A percentile compares a stretch with the other conserved stretches of the same genome.
Evolutionary conservation across 2,888 invertebrate species (phyloP).

Genomic region (Netelia virgata): DNA sequence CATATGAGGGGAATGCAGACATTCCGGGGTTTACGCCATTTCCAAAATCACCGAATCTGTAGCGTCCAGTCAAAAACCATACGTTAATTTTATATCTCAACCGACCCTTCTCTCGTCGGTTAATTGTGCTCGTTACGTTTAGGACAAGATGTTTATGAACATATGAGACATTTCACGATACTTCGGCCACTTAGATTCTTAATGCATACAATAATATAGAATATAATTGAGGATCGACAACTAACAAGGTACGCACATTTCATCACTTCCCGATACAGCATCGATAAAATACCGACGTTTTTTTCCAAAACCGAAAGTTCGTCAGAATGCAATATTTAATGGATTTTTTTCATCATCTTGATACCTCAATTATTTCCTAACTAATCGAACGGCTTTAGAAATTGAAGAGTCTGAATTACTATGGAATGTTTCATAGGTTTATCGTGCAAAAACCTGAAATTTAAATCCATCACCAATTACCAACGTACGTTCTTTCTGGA

Average conservation of each 20-base stretch:
- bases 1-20: constrained; percentile 3
- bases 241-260: too few species aligned
- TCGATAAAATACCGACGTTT: too few species aligned
- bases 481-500: constrained; percentile 12
- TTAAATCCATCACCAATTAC: constrained; percentile 71
- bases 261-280: too few species aligned
- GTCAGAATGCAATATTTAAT: background rate
- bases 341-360: background rate
- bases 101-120: background rate
- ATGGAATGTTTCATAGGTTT: background rate
- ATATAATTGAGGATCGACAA: too few species aligned
- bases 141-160: too few species aligned
- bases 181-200: too few species aligned
- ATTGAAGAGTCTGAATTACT: background rate
- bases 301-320: too few species aligned
- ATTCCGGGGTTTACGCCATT: constrained; percentile 21
- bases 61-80: background rate
- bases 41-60: constrained; percentile 24
- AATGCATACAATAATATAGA: too few species aligned
- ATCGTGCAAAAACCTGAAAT: constrained; percentile 1
- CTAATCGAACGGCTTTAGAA: too few species aligned
- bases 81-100: background rate
- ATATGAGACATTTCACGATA: too few species aligned
- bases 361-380: too few species aligned
- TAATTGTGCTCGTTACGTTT: background rate